phyloP scores from a whole-genome alignment of 1,140 invertebrate genomes.

The Drusus annulatus region DNA sequence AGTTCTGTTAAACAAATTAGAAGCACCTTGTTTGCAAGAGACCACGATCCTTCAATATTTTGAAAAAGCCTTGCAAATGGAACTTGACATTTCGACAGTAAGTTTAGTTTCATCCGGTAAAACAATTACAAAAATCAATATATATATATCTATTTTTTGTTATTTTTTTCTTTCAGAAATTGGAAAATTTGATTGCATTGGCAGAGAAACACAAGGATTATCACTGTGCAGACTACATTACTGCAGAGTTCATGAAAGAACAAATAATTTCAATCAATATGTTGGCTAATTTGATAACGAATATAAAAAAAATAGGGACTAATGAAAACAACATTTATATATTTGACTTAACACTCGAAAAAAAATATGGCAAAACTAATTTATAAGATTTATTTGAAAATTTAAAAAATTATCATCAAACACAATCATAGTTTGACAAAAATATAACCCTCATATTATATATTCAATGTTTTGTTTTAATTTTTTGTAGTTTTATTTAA shows the following conservation, averaged over 20 bases:
- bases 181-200: slow-evolving; percentile 16
- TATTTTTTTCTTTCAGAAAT: slow-evolving; percentile 26
- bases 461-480: too few species aligned
- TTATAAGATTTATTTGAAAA: not conserved
- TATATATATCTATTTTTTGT: too few species aligned
- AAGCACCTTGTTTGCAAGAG: slow-evolving; percentile 6
- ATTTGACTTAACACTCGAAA: slow-evolving; percentile 33
- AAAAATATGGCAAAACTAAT: slow-evolving; percentile 3
- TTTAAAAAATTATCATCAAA: too few species aligned
- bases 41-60: slow-evolving; percentile 28
- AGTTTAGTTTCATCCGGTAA: not conserved
- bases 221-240: slow-evolving; percentile 34
- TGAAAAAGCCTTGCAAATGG: slow-evolving; percentile 35
- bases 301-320: not conserved
- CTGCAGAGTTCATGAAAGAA: slow-evolving; percentile 22
- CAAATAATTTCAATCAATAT: slow-evolving; percentile 34
- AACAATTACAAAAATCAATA: not conserved
- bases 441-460: too few species aligned
- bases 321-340: slow-evolving; percentile 24
- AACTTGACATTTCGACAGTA: slow-evolving; percentile 26
- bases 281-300: slow-evolving; percentile 28
- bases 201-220: slow-evolving; percentile 40
- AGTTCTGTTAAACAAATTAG: slow-evolving; percentile 7
- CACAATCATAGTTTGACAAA: too few species aligned
- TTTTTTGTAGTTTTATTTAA: too few species aligned